A percentile compares a stretch with the other conserved stretches of the same genome.
These are phyloP conservation scores for Aradophagus sp. DNA, from an alignment of 1,140 invertebrate species.

Conservation along the genomic window DNA sequence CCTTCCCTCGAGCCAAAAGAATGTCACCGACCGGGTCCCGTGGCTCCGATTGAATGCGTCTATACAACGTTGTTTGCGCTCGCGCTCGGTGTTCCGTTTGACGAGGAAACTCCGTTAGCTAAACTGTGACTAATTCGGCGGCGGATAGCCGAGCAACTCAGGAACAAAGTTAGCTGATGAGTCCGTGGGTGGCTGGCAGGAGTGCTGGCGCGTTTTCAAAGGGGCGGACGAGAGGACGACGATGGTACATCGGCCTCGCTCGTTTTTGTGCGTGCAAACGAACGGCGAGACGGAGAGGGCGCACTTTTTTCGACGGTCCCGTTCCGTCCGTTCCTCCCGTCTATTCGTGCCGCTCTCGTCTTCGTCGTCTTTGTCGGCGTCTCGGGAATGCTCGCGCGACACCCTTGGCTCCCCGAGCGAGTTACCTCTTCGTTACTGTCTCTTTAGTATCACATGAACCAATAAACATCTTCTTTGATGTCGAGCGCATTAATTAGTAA, in stretches of 20 bases:
- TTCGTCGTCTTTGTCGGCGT: conserved; percentile 44
- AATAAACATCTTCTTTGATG: conserved; percentile 77
- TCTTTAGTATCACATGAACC: conserved; percentile 76
- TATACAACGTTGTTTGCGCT: conserved; percentile 65
- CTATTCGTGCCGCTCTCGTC: conserved; percentile 34
- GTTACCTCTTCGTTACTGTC: conserved; percentile 75
- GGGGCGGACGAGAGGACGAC: conserved; percentile 38
- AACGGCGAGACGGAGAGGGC: conserved; percentile 18
- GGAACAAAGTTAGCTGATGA: conserved; percentile 74
- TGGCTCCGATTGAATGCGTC: conserved; percentile 41
- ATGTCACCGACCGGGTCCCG: conserved; percentile 41
- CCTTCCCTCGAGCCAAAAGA: conserved; percentile 19
- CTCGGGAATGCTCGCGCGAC: conserved; percentile 37
- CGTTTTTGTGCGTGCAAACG: conserved; percentile 38
- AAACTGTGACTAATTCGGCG: conserved; percentile 71
- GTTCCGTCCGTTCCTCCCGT: conserved; percentile 23
- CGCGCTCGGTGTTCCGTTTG: conserved; percentile 67
- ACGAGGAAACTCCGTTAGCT: conserved; percentile 69
- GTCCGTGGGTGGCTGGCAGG: conserved; percentile 69
- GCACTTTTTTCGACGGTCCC: conserved; percentile 1
- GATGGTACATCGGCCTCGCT: conserved; percentile 3
- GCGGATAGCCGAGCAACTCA: conserved; percentile 67
- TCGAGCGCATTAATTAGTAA: conserved; percentile 76
- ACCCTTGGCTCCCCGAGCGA: conserved; percentile 67
- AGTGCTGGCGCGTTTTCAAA: conserved; percentile 59